Base-by-base conservation (phyloP, 2,113 vertebrate species). In the Hippocampus comes region DNA sequence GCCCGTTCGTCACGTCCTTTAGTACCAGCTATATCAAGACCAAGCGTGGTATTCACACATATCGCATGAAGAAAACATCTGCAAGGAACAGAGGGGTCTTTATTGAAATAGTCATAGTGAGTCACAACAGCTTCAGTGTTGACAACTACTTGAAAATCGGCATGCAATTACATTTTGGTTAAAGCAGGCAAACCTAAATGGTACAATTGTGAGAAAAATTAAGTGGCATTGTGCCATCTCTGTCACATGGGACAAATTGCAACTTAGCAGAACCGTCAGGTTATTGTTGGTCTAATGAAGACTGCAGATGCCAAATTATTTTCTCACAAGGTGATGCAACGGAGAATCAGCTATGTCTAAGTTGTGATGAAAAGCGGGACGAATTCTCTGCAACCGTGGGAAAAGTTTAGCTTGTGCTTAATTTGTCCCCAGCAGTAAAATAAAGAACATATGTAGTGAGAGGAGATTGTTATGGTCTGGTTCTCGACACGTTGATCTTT, bases 401-500 rank as follows among this genome's bases (percentile, higher is more conserved):
- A 61, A 66, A 46, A 17, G 15, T 66, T 11, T 46, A 7, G 21
- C 42, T 17, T 43, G 41, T 21, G n/a, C n/a, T 27, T 66, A 10
- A 48, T 49, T 48, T 48, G 64, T 48, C 43, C 23, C n/a, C 15
- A 23, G 42, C 6, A 46, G 3, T 3, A 14, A 66, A 66, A 48
- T 25, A 48, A 66, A 46, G 63, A 66, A 66, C 38, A 43, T 15
- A 48, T 48, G 63, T 18, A 48, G 23, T 27, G 43, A 27, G 43
- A 66, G 14, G 43, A 66, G 43, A 66, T 27, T 60, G 70, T 61
- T 76, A 41, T 2, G 38, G 10, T 69, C 21, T 21, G 64, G 7
- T 68, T 73, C 70, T 6, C 53, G 59, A 68, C 27, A 64, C 57
- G 66, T 67, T 51, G 67, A 63, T 73, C 68, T 72, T 63, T 67